These are phyloP conservation scores for Melipona quadrifasciata DNA, from an alignment of 1,140 invertebrate genomes.

Conservation along the genomic window DNA sequence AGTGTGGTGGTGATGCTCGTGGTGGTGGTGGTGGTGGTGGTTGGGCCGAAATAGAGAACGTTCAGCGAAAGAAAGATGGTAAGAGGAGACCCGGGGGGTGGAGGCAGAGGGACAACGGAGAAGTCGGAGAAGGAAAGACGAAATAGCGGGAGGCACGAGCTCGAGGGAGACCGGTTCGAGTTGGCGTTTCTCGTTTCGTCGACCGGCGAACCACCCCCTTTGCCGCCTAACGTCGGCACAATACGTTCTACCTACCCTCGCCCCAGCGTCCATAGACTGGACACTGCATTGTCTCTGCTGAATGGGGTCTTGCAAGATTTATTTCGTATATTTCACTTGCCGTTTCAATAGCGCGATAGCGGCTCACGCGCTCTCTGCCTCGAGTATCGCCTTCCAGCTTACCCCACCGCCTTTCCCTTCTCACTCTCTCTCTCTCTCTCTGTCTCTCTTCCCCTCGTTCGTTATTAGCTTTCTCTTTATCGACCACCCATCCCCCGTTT, in stretches of 20 bases:
- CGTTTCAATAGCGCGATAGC: constrained; percentile 80
- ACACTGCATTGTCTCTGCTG: constrained; percentile 80
- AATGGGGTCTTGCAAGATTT: constrained; percentile 82
- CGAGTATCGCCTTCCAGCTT: constrained; percentile 61
- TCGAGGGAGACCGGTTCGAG: constrained; percentile 70
- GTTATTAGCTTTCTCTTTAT: constrained; percentile 51
- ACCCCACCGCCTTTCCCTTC: not conserved
- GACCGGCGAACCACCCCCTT: constrained; percentile 54
- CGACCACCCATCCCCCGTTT: constrained; percentile 18
- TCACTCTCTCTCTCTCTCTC: too few relatives aligned
- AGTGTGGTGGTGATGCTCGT: not conserved
- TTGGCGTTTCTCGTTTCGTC: constrained; percentile 70
- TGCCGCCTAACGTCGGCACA: constrained; percentile 71
- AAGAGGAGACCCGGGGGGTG: not conserved
- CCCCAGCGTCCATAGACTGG: constrained; percentile 78
- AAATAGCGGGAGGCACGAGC: constrained; percentile 54
- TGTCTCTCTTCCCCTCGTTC: not conserved
- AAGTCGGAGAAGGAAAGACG: constrained; percentile 66
- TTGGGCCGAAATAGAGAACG: constrained; percentile 54
- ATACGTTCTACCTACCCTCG: constrained; percentile 76
- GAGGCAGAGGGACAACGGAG: not conserved
- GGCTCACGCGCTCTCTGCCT: constrained; percentile 48
- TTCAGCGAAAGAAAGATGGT: constrained; percentile 36
- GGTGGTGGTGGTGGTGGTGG: constrained; percentile 17
- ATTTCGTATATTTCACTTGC: constrained; percentile 83